Base-by-base conservation (phyloP, 1,140 invertebrate species). In the Whitmania pigra region DNA sequence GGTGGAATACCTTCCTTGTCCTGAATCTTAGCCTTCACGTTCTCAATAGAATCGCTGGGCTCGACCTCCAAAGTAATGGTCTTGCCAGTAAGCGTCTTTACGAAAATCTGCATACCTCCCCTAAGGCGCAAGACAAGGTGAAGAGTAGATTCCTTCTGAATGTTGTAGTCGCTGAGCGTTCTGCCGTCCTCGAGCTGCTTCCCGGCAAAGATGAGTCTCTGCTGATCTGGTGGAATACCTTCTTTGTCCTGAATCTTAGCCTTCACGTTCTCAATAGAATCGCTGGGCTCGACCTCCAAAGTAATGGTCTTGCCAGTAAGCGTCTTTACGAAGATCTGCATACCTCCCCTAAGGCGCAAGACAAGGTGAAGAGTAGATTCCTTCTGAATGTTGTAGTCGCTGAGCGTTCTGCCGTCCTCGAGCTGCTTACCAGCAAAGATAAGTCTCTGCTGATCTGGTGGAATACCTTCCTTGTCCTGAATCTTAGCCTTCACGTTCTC, bases 111-210 rank as follows among this genome's bases (percentile, higher is more conserved):
- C 72, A 73, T 73, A 55, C n/a, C n/a, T n/a, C n/a, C n/a, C n/a
- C n/a, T n/a, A n/a, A n/a, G n/a, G n/a, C n/a, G n/a, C n/a, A n/a
- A n/a, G n/a, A n/a, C n/a, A n/a, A n/a, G n/a, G n/a, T n/a, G 18
- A 15, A 25, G 29, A 18, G 60, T 72, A 20, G 43, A 71, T 18
- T 71, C 53, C 25, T 71, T 53, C 40, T 25, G 29, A 18, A 25
- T 63, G 60, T 63, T 63, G 22, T 31, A 63, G 20, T 63, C 60
- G 60, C 60, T 63, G 22, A 63, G 60, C 5, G 60, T 71, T 68
- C 72, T 85, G 93, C 92, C 76, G 94, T 87, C 76, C 91, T 93
- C 83, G 94, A 63, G 20, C 60, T 63, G 60, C 29, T 63, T 87
- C 13, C 86, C 86, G 76, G 85, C 87, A 77, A 94, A 93, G 81